Conservation (phyloP, 2,797 vertebrate species). For the Pseudochaenichthys georgianus region DNA sequence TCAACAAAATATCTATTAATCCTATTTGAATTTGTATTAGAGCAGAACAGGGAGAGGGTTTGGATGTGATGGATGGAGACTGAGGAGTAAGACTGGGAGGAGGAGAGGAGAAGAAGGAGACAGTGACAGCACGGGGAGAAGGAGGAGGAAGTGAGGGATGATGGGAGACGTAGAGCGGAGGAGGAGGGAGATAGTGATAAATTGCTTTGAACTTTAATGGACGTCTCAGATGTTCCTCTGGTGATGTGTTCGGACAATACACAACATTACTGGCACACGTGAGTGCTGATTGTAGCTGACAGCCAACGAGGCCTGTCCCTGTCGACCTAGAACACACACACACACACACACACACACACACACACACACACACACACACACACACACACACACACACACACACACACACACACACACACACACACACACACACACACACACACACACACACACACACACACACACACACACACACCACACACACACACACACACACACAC, state of each 20-base stretch:
- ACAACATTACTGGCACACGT: conserved; percentile 81
- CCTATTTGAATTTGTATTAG: conserved; percentile 67
- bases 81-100: conserved; percentile 53
- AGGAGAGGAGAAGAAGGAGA: conserved; percentile 59
- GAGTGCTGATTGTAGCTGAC: conserved; percentile 79
- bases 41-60: conserved; percentile 41
- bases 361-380: too few relatives aligned
- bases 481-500: too few relatives aligned
- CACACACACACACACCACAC: too few relatives aligned
- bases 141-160: conserved; percentile 61
- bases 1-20: conserved; percentile 57
- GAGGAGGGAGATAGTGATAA: conserved; percentile 71
- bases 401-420: too few relatives aligned
- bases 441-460: too few relatives aligned
- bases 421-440: too few relatives aligned
- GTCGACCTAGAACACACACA: conserved; percentile 60
- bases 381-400: too few relatives aligned
- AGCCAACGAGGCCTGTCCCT: conserved; percentile 74
- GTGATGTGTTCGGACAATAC: conserved; percentile 84
- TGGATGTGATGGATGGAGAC: conserved; percentile 61
- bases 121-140: conserved; percentile 56
- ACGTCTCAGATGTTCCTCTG: conserved; percentile 77
- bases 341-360: too few relatives aligned
- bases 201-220: conserved; percentile 86
- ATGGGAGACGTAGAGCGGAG: conserved; percentile 57